phyloP scores from a whole-genome alignment of 2,113 vertebrate species.

The Orthonyx spaldingii region DNA sequence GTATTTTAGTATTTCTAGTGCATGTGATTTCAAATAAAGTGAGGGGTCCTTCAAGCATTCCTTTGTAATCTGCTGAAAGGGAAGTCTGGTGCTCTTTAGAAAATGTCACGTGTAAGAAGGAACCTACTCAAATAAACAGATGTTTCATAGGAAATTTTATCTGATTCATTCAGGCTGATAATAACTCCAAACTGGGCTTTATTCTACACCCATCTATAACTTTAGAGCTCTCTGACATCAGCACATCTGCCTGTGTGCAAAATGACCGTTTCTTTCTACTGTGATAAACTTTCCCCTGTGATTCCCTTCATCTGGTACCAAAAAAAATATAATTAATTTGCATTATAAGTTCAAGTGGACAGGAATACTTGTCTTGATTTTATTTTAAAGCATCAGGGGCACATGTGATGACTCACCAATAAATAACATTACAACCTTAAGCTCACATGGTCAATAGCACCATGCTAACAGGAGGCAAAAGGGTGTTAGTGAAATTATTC shows the following conservation, averaged over 20 bases:
- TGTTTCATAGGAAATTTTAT: neutral
- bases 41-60: neutral
- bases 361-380: slow-evolving; percentile 6
- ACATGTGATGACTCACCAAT: neutral
- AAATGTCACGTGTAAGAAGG: neutral
- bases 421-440: neutral
- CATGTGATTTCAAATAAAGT: neutral
- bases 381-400: neutral
- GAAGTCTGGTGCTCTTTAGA: neutral
- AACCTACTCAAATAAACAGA: neutral
- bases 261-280: neutral
- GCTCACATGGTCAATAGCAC: neutral
- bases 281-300: neutral
- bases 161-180: neutral
- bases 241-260: neutral
- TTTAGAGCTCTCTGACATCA: neutral
- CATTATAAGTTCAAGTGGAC: neutral
- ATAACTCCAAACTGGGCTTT: neutral
- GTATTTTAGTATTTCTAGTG: neutral
- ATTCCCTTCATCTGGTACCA: neutral
- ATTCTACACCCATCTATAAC: neutral
- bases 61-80: neutral
- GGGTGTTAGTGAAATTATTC: neutral
- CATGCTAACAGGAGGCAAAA: neutral
- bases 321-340: neutral